Evolutionary conservation across 1,140 invertebrate species (phyloP).

Genomic region (Bradysia coprophila): DNA sequence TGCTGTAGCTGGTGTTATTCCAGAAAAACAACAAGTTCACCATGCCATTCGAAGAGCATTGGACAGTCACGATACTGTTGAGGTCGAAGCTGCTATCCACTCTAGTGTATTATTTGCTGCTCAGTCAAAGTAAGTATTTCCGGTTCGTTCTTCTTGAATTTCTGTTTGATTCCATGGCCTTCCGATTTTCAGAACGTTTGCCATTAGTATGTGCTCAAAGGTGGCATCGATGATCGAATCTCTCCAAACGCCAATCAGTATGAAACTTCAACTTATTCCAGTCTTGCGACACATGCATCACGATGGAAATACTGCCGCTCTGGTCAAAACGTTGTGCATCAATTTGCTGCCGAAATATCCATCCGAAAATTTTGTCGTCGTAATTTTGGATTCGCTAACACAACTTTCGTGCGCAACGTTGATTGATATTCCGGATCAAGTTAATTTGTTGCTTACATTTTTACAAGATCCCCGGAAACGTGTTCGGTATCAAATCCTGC

Average conservation of each 20-base stretch:
- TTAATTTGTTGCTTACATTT: conserved; percentile 32
- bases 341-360: conserved; percentile 74
- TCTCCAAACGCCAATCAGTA: conserved; percentile 73
- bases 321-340: conserved; percentile 65
- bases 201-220: conserved; percentile 90
- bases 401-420: conserved; percentile 75
- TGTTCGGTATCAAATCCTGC: conserved; percentile 55
- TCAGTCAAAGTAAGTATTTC: conserved; percentile 54
- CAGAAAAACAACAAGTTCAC: conserved; percentile 86
- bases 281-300: conserved; percentile 91
- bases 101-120: conserved; percentile 84
- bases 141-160: too few species aligned
- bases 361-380: conserved; percentile 67
- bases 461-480: conserved; percentile 36
- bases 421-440: conserved; percentile 77
- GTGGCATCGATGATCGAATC: conserved; percentile 90
- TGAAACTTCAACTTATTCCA: conserved; percentile 79
- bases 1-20: conserved; percentile 80
- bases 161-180: neutral
- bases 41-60: conserved; percentile 81
- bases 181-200: conserved; percentile 55
- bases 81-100: conserved; percentile 91
- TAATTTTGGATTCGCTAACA: conserved; percentile 74
- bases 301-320: conserved; percentile 61
- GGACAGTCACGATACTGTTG: conserved; percentile 87